These are phyloP conservation scores for Orchesella flavescens DNA, from an alignment of 2,888 invertebrate species.

Conservation along the genomic window DNA sequence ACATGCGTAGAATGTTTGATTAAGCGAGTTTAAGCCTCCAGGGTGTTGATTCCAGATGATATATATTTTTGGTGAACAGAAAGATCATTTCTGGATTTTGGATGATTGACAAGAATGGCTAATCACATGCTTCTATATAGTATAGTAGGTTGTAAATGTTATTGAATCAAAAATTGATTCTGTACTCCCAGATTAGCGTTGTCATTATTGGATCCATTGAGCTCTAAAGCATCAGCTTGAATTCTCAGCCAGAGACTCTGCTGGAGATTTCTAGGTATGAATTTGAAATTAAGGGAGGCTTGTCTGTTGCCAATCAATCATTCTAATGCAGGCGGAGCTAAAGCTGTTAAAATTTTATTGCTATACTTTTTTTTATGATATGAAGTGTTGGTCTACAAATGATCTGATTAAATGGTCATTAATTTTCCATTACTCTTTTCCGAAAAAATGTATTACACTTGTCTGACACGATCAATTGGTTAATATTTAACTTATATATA, in stretches of 20 bases:
- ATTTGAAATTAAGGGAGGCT: constrained; percentile 9
- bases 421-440: background rate
- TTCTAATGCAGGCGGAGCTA: background rate
- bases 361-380: constrained; percentile 19
- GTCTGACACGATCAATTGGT: background rate
- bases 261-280: constrained; percentile 30
- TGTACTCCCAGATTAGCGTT: constrained; percentile 51
- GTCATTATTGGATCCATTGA: background rate
- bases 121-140: background rate
- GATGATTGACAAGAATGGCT: constrained; percentile 20
- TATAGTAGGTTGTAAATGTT: background rate
- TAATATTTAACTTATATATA: background rate
- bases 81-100: background rate
- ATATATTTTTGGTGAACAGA: background rate
- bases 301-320: constrained; percentile 46
- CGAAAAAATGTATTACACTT: background rate
- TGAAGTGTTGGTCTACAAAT: constrained; percentile 51
- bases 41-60: background rate
- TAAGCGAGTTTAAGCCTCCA: constrained; percentile 27
- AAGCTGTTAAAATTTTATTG: background rate
- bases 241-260: constrained; percentile 24
- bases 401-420: constrained; percentile 53
- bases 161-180: constrained; percentile 25
- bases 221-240: background rate
- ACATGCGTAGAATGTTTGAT: constrained; percentile 53